phyloP scores from a whole-genome alignment of 1,140 invertebrate species.

The Diachasmimorpha longicaudata region DNA sequence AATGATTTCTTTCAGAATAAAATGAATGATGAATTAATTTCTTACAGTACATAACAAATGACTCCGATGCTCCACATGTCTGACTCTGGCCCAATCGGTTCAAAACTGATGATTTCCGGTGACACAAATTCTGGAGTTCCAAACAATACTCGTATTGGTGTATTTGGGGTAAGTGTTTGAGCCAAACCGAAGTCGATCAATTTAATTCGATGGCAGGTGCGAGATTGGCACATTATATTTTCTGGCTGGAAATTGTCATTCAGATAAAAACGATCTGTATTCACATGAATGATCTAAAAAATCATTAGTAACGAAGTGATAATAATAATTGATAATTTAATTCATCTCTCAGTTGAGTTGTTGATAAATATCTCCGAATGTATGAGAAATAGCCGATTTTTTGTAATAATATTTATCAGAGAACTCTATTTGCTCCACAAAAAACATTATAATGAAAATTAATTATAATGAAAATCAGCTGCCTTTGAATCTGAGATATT shows the following conservation, averaged over 20 bases:
- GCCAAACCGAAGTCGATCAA: conserved; percentile 93
- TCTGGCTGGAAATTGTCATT: conserved; percentile 71
- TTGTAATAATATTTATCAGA: too few species aligned
- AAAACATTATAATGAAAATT: neutral
- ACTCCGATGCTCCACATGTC: conserved; percentile 97
- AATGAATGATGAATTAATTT: conserved; percentile 29
- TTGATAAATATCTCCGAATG: too few species aligned
- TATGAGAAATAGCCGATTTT: too few species aligned
- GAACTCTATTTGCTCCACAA: too few species aligned
- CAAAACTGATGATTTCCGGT: conserved; percentile 92
- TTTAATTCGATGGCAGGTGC: conserved; percentile 84
- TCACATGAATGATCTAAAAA: too few species aligned
- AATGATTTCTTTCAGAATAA: too few species aligned
- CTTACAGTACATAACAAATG: conserved; percentile 93
- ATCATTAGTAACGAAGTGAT: too few species aligned
- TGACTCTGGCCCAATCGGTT: conserved; percentile 81
- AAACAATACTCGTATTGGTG: conserved; percentile 80
- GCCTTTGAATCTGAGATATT: too few species aligned
- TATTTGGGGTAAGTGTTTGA: conserved; percentile 73
- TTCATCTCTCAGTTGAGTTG: too few species aligned
- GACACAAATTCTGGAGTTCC: conserved; percentile 95
- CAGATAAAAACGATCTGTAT: neutral
- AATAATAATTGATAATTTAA: too few species aligned
- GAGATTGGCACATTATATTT: conserved; percentile 88
- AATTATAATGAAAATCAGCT: too few species aligned